These are phyloP conservation scores for Hermaeophaga mercurialis DNA, from an alignment of 2,888 invertebrate genomes.

Conservation along the genomic window DNA sequence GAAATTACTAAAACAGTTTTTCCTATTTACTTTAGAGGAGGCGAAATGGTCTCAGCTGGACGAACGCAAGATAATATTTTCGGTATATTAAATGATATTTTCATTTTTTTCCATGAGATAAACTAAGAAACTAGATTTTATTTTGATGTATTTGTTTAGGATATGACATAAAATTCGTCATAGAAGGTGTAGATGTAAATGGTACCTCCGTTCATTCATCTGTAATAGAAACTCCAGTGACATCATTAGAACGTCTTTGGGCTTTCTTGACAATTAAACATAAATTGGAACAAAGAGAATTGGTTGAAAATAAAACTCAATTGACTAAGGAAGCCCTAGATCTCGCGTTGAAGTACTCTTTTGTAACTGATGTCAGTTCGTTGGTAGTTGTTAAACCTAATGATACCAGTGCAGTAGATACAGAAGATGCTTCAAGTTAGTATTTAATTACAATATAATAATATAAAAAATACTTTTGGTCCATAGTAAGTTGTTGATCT, in stretches of 20 bases:
- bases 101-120: too few relatives aligned
- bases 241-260: constrained; percentile 59
- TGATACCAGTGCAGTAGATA: constrained; percentile 42
- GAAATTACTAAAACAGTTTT: constrained; percentile 63
- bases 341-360: constrained; percentile 61
- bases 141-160: constrained; percentile 3
- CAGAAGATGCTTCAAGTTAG: constrained; percentile 35
- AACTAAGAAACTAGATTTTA: not conserved
- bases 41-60: constrained; percentile 69
- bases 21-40: constrained; percentile 66
- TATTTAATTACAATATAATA: too few relatives aligned
- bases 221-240: constrained; percentile 38
- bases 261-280: constrained; percentile 69
- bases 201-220: constrained; percentile 29
- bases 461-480: too few relatives aligned
- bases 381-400: constrained; percentile 70
- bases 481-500: too few relatives aligned
- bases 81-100: too few relatives aligned
- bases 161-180: not conserved
- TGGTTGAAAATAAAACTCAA: constrained; percentile 40
- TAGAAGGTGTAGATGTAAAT: not conserved
- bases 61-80: constrained; percentile 18
- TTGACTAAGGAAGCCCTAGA: constrained; percentile 61
- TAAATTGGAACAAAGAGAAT: constrained; percentile 59
- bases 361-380: constrained; percentile 71